Base-by-base conservation (phyloP, 2,888 invertebrate genomes). In the Caenorhabditis macrosperma region DNA sequence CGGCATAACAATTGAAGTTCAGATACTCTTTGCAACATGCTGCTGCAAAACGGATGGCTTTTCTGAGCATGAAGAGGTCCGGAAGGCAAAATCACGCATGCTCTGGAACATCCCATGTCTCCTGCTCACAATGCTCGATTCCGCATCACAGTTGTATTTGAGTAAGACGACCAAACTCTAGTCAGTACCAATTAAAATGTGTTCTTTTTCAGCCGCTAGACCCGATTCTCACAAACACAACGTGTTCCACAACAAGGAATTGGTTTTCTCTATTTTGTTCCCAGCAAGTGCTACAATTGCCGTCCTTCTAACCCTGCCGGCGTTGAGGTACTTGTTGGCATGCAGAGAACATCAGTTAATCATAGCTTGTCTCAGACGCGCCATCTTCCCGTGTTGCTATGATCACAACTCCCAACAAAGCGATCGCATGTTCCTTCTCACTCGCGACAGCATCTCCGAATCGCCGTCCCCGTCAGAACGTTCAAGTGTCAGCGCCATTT, bases 91-190 rank as follows among this genome's bases (percentile, higher is more conserved):
- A 7, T 64, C 64, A 5, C 64, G 30, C 48, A 48, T 74, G 41
- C 22, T 74, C 4, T 74, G 74, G 74, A 74, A 74, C 24, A 26
- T 64, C n/a, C 74, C 74, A 1, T 64, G 74, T 33, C 20, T 74
- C 5, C 10, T 74, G 9, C 17, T 74, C 0, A 48, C 74, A 9
- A 59, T 74, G 74, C 1, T 41, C 1, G 64, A 64, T 28, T 33
- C 59, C 0, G n/a, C 28, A 1, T 20, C 35, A 0, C 57, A 74
- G 1, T 15, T 74, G 1, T 59, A 50, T 24, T 28, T 74, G 41
- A 64, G 74, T 74, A 41, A 33, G 69, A 10, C 3, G 9, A 26
- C 5, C 12, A 4, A 20, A 33, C 26, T 54, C 10, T 26, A 15
- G 54, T 26, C n/a, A n/a, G 24, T 20, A 7, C 3, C 22, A 50